These are phyloP conservation scores for Cabera pusaria DNA, from an alignment of 2,888 invertebrate genomes.

Conservation along the genomic window DNA sequence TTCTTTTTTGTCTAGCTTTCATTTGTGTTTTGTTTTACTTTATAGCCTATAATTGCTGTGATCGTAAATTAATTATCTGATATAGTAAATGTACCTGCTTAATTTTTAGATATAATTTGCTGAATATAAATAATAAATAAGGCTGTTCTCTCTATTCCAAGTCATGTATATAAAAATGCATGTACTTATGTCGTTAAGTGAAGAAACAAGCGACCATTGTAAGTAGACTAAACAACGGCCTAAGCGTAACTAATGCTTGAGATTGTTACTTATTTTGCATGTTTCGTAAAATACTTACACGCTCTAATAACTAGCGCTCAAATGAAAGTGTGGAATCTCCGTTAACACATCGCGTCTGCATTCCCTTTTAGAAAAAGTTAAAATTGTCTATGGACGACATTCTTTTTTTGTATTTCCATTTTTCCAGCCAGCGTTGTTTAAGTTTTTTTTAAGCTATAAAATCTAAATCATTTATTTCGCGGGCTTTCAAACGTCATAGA, in stretches of 20 bases:
- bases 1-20: no score
- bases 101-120: neutral
- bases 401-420: neutral
- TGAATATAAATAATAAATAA: no score
- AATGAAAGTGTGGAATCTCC: conserved; percentile 75
- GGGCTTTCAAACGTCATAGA: no score
- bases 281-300: conserved; percentile 81
- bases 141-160: no score
- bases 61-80: no score
- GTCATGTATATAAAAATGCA: conserved; percentile 38
- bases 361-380: conserved; percentile 21
- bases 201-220: conserved; percentile 71
- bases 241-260: conserved; percentile 78
- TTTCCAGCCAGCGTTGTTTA: no score
- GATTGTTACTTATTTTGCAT: conserved; percentile 83
- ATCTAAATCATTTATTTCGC: no score
- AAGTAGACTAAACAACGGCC: conserved; percentile 70
- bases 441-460: no score
- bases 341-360: conserved; percentile 14
- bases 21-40: no score
- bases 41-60: no score
- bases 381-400: conserved; percentile 14
- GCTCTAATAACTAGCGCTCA: conserved; percentile 73
- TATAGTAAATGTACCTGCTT: no score
- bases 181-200: conserved; percentile 67